These are phyloP conservation scores for Lycophotia porphyrea DNA, from an alignment of 2,888 invertebrate species.

Conservation along the genomic window DNA sequence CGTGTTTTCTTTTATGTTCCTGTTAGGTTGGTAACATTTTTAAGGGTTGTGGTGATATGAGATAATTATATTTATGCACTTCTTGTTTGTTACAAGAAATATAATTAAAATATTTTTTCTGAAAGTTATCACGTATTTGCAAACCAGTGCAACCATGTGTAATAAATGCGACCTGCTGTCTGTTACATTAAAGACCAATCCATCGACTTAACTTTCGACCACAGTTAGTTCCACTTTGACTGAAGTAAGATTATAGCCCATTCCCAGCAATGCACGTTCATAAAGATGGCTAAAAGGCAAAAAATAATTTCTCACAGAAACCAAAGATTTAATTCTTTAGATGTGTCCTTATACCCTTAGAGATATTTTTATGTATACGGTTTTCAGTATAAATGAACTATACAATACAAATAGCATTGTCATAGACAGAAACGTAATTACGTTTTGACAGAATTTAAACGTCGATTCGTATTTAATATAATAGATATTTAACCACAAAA, in stretches of 20 bases:
- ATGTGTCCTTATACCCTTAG: background rate
- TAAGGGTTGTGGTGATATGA: background rate
- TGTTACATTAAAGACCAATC: background rate
- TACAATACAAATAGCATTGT: background rate
- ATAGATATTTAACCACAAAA: too few relatives aligned
- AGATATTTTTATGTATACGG: too few relatives aligned
- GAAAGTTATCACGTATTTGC: background rate
- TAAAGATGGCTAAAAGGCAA: background rate
- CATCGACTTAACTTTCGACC: too few relatives aligned
- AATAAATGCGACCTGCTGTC: background rate
- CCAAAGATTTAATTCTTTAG: background rate
- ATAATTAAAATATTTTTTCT: background rate
- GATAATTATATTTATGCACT: background rate
- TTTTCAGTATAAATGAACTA: background rate
- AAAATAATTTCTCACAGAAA: slow-evolving; percentile 6
- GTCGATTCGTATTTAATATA: too few relatives aligned
- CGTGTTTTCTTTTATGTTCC: slow-evolving; percentile 80
- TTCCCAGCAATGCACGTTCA: too few relatives aligned
- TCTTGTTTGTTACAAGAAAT: background rate
- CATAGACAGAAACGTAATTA: background rate
- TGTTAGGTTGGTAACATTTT: slow-evolving; percentile 79
- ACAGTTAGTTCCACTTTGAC: background rate
- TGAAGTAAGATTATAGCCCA: background rate
- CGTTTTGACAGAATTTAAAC: too few relatives aligned
- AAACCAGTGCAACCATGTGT: background rate